Evolutionary conservation across 2,888 invertebrate genomes (phyloP), one percentile per base, ranked within the genome.

Genomic region (Capitulum mitella): DNA sequence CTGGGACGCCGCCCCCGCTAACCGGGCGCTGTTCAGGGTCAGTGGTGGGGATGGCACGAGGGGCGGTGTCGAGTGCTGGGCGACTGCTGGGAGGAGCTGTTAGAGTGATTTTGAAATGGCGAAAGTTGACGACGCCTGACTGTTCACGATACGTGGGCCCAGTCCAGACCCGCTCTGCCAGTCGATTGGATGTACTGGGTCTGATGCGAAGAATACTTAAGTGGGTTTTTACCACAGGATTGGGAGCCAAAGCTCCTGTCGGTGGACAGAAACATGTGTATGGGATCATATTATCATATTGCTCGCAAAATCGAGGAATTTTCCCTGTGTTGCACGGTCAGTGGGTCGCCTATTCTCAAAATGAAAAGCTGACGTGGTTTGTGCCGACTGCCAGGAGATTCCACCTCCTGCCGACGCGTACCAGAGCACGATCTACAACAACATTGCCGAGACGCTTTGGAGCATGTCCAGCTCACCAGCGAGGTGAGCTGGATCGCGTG

Each of bases 381-480:
- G n/a, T n/a, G n/a, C n/a, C n/a, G n/a, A n/a, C n/a, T n/a, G n/a
- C n/a, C 58, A 58, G 58, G 37, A 70, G 3, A 37, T 70, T 3
- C 70, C 70, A 5, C 16, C n/a, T 14, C 37, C 70, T 5, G 3
- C 2, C 6, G 70, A 70, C 26, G 6, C 70, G 22, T 70, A 70
- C 37, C 70, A 70, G 37, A 70, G 22, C 70, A 70, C 37, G 70
- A 70, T 70, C 26, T 70, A 70, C 70, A 70, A 70, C 37, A 70
- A 70, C 26, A 34, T 70, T 37, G 22, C 70, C 70, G 70, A 70
- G 22, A 37, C 70, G 32, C 70, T 70, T 1, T 37, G 22, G 22
- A 37, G 37, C 26, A 37, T 70, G 70, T 3, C 70, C 34, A 37
- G 70, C 16, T 5, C 26, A 3, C 70, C 70, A 26, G 70, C 70